Base-by-base conservation (phyloP, 2,113 vertebrate species). In the Sporophila hypoxantha region DNA sequence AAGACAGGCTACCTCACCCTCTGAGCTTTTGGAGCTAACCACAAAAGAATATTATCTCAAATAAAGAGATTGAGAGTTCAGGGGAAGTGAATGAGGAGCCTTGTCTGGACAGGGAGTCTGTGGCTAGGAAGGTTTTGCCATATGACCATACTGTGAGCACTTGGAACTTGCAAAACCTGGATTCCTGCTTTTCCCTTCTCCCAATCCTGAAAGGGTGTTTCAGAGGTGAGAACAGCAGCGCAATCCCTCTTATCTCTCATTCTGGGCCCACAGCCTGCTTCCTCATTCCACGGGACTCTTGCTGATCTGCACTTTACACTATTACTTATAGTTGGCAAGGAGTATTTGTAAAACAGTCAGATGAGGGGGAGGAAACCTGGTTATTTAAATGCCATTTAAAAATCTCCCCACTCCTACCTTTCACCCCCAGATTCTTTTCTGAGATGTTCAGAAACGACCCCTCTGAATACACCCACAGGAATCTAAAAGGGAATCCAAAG, bases 291-390 rank as follows among this genome's bases (percentile, higher is more conserved):
- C 42, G 41, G 74, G 62, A 78, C 67, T 95, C 87, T 65, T 93
- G 80, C 91, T 93, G 89, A 92, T 95, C 85, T 92, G 95, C 92
- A 89, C 91, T 95, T 95, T 94, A 93, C 55, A 90, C 92, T 84
- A 59, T 87, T 92, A 77, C 79, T 87, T 82, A 55, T 25, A 87
- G 76, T 68, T 94, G 91, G 50, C 85, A 92, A 70, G 60, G 82
- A 85, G 66, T 65, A 59, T 75, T 83, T 76, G 74, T 89, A 65
- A 85, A 87, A 82, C 59, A 74, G 87, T 82, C 91, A 68, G 53
- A 90, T 79, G 73, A 93, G 46, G 62, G 71, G 82, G 60, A 89
- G 80, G 76, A 77, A 84, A 81, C 84, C 57, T 75, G 62, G 46
- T 53, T 91, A 74, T 89, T 92, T 94, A 93, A 95, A 89, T 85